Conservation (phyloP, 2,888 invertebrate genomes). For the Brachypterus glaber region DNA sequence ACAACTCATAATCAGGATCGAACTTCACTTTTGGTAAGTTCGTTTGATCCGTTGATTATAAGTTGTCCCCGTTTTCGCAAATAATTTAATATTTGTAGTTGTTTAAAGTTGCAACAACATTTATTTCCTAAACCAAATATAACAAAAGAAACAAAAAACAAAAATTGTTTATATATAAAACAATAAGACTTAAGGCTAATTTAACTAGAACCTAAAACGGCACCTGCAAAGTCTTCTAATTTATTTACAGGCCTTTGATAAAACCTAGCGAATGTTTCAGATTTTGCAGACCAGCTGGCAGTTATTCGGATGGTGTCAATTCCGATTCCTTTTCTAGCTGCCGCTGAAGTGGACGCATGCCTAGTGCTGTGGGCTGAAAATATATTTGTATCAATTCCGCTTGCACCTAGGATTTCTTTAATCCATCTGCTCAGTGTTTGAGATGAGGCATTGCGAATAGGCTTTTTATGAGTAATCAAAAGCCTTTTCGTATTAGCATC, state of each 20-base stretch:
- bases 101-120: too few species aligned
- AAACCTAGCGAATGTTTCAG: conserved; percentile 19
- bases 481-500: conserved; percentile 7
- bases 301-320: conserved; percentile 19
- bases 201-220: too few species aligned
- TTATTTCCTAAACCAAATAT: too few species aligned
- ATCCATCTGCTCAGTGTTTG: conserved; percentile 23
- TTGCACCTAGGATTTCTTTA: conserved; percentile 13
- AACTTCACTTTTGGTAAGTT: too few species aligned
- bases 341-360: conserved; percentile 24
- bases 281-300: conserved; percentile 20
- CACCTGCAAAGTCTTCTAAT: too few species aligned
- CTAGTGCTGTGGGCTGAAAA: conserved; percentile 22
- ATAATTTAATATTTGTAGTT: too few species aligned
- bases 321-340: conserved; percentile 17
- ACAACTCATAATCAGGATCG: too few species aligned
- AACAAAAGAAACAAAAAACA: too few species aligned
- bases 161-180: too few species aligned
- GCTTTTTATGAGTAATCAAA: conserved; percentile 19
- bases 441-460: conserved; percentile 13
- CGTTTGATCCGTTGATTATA: too few species aligned
- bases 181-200: too few species aligned
- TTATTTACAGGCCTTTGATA: conserved; percentile 18
- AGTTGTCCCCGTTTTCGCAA: too few species aligned
- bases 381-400: conserved; percentile 19